Evolutionary conservation across 2,113 vertebrate genomes (phyloP), one percentile per base, ranked within the genome.

Genomic region (Coturnix japonica): DNA sequence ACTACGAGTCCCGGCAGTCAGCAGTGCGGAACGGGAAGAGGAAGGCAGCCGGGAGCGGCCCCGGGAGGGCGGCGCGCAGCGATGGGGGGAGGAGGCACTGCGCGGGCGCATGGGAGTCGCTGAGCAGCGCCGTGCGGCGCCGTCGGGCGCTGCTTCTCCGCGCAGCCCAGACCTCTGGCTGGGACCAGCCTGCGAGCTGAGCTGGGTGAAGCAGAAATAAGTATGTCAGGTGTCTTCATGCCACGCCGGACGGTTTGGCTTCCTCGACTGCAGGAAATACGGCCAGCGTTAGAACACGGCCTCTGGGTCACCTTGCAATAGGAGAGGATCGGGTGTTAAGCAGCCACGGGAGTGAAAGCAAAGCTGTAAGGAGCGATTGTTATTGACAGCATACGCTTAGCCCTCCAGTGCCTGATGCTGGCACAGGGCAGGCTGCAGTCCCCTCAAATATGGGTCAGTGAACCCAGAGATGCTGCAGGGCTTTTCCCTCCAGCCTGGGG

Each of bases 1-100:
- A 87, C 76, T 80, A 65, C 76, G 41, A n/a, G 51, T 85, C 81
- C 86, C 91, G 71, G 18, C 54, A 69, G 66, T 61, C 86, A 77
- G 53, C 59, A 71, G 56, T 12, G 69, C 26, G 90, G 81, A 53
- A 75, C 8, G 43, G 73, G 59, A 57, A n/a, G 11, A 54, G 54
- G 43, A 33, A 19, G 30, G 5, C 9, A 6, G 57, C 31, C 9
- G 9, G 57, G 35, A 11, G 7, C 33, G 7, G 31, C 5, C 53
- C 53, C 23, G 66, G 37, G n/a, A 7, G 17, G 53, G 59, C 13
- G 6, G 56, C 28, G 54, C 65, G 22, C 14, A 20, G 22, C 6
- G 31, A 11, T 9, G 22, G 21, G 26, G 17, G 51, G 31, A 53
- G n/a, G n/a, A n/a, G n/a, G n/a, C n/a, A n/a, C n/a, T n/a, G n/a